Conservation (phyloP, 2,888 invertebrate species). For the Acanthoscelides obtectus region DNA sequence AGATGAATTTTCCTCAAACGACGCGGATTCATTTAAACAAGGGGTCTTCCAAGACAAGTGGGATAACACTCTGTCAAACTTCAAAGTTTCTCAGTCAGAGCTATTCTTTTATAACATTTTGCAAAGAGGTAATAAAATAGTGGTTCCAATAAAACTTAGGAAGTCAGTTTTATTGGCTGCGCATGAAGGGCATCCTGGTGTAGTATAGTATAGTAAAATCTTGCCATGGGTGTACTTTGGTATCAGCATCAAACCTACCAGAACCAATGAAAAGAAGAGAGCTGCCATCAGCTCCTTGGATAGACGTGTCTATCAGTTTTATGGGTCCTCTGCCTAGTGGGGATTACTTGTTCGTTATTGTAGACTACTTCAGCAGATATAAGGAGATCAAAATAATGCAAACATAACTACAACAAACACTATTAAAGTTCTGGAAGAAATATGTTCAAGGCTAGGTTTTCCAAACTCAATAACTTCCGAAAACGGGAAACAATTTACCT, state of each 20-base stretch:
- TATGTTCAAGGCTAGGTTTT: constrained; percentile 23
- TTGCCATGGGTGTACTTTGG: constrained; percentile 23
- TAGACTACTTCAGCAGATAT: constrained; percentile 30
- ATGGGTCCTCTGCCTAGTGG: constrained; percentile 25
- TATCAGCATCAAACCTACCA: constrained; percentile 16
- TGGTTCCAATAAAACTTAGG: constrained; percentile 22
- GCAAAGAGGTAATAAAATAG: constrained; percentile 22
- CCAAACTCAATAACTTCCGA: constrained; percentile 21
- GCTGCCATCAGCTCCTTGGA: constrained; percentile 19
- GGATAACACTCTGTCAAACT: constrained; percentile 8
- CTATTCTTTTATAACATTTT: constrained; percentile 31
- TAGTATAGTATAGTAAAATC: constrained; percentile 22
- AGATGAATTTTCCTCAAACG: too few species aligned
- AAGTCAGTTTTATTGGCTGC: constrained; percentile 24
- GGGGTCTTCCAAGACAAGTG: constrained; percentile 8
- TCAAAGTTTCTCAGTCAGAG: constrained; percentile 28
- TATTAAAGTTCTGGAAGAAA: constrained; percentile 19
- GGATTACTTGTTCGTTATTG: constrained; percentile 26
- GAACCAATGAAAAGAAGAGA: constrained; percentile 22
- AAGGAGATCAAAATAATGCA: constrained; percentile 26
- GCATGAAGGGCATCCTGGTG: constrained; percentile 39
- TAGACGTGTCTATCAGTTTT: constrained; percentile 27
- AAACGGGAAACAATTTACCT: constrained; percentile 23
- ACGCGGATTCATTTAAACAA: too few species aligned
- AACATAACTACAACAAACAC: constrained; percentile 12